Percentiles rank a stretch among this genome's conserved stretches.
These are phyloP conservation scores for Brachylomia viminalis DNA, from an alignment of 2,888 invertebrate species.

Conservation along the genomic window DNA sequence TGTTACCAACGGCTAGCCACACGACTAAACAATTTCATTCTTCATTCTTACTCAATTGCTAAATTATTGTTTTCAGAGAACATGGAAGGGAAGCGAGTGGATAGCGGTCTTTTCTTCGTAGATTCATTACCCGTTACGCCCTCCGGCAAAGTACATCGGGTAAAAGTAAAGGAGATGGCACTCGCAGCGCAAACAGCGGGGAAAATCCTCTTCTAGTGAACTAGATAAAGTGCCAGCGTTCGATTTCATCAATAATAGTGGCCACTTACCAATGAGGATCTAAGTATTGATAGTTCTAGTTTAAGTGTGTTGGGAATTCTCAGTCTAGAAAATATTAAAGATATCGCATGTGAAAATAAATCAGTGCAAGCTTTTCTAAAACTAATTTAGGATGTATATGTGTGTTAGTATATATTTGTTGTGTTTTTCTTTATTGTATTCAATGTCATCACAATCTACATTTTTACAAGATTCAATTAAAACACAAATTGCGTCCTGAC, in stretches of 20 bases:
- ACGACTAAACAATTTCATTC: slow-evolving; percentile 44
- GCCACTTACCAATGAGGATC: slow-evolving; percentile 36
- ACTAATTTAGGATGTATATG: neutral
- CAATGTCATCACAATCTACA: slow-evolving; percentile 11
- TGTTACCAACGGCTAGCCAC: slow-evolving; percentile 35
- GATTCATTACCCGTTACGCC: slow-evolving; percentile 73
- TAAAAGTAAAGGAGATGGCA: slow-evolving; percentile 71
- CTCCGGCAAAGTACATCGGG: slow-evolving; percentile 75
- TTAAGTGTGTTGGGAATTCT: slow-evolving; percentile 31
- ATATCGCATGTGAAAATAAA: slow-evolving; percentile 9
- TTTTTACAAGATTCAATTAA: slow-evolving; percentile 33
- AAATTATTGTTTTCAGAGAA: slow-evolving; percentile 67
- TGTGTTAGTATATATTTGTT: slow-evolving; percentile 18
- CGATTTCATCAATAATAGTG: slow-evolving; percentile 30
- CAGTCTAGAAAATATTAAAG: slow-evolving; percentile 4
- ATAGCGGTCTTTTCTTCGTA: slow-evolving; percentile 74
- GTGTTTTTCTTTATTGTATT: slow-evolving; percentile 11
- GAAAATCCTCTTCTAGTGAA: slow-evolving; percentile 60
- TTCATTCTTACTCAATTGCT: slow-evolving; percentile 48
- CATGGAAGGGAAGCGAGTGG: slow-evolving; percentile 70
- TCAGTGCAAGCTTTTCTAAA: slow-evolving; percentile 14
- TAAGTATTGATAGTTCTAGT: slow-evolving; percentile 34
- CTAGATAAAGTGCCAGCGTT: slow-evolving; percentile 27
- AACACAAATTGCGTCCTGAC: slow-evolving; percentile 21
- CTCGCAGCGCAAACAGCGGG: slow-evolving; percentile 64